Evolutionary conservation across 2,113 vertebrate species (phyloP), one percentile per base, ranked within the genome.

Genomic region (Hipposideros armiger): DNA sequence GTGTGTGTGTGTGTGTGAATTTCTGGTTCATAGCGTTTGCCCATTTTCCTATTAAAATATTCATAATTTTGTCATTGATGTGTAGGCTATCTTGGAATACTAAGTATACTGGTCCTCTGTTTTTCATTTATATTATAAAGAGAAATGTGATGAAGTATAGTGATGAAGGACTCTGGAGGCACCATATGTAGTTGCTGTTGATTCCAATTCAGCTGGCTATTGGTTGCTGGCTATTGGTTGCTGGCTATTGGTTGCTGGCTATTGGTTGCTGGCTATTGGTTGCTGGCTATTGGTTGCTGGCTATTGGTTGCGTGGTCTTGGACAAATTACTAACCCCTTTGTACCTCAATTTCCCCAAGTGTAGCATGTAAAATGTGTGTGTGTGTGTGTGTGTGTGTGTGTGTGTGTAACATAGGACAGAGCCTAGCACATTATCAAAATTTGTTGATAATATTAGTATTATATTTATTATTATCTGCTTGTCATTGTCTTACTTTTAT

Each of bases 41-140:
- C 20, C 30, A 40, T 88, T 90, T 90, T 94, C 69, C 40, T 87
- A 69, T 45, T 73, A 84, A 95, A 91, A 94, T 66, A 50, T 24
- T 84, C 16, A 56, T 52, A 74, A 72, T 70, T 70, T 91, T 88
- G 19, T 24, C 72, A 74, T 45, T 94, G 45, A 62, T 80, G 56
- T 76, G 6, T 76, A 87, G 47, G 26, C 11, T 45, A 19, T 70
- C 30, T 86, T 81, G 81, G 50, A 90, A 54, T 86, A 81, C 40
- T 86, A 90, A 81, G 17, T 69, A 81, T 47, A 40, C 56, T 90
- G 58, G 15, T 32, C 45, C 19, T 70, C 83, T 90, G n/a, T 74
- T 93, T 95, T 67, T 82, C 16, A 54, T 42, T 80, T 88, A 32
- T 84, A 64, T 77, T 81, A 73, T 82, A 69, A 70, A 47, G 50